A percentile compares a stretch with the other conserved stretches of the same genome.
These are phyloP conservation scores for Ciconia boyciana DNA, from an alignment of 2,113 vertebrate species.

Conservation along the genomic window DNA sequence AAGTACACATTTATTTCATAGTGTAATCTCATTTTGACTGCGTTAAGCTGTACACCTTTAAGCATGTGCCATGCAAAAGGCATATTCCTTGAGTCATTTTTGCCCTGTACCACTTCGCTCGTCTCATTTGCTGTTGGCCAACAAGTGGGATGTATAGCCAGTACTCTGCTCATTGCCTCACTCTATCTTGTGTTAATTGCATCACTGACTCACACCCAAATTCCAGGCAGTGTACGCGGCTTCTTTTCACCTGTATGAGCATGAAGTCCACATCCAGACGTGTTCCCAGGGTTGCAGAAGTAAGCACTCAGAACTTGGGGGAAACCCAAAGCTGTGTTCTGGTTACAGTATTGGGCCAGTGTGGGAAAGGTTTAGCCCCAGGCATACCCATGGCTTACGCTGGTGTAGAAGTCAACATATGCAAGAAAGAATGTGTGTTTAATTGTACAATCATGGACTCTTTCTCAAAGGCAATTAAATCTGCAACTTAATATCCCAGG, in stretches of 20 bases:
- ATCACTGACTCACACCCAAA: not conserved
- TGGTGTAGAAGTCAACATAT: not conserved
- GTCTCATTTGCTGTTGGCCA: not conserved
- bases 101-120: not conserved
- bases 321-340: not conserved
- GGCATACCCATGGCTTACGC: not conserved
- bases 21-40: not conserved
- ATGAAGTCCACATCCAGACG: not conserved
- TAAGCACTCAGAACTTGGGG: not conserved
- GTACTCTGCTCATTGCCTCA: not conserved
- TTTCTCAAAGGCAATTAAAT: not conserved
- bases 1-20: not conserved
- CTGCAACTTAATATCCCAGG: not conserved
- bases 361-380: not conserved
- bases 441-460: not conserved
- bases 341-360: not conserved
- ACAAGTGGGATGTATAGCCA: not conserved
- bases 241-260: not conserved
- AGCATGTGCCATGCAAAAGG: not conserved
- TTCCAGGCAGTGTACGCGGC: not conserved
- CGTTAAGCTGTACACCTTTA: not conserved
- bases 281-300: not conserved
- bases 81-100: not conserved
- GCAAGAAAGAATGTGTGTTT: not conserved
- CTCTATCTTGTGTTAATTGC: not conserved